Evolutionary conservation across 2,797 vertebrate genomes (phyloP).

Genomic region (Artibeus jamaicensis): DNA sequence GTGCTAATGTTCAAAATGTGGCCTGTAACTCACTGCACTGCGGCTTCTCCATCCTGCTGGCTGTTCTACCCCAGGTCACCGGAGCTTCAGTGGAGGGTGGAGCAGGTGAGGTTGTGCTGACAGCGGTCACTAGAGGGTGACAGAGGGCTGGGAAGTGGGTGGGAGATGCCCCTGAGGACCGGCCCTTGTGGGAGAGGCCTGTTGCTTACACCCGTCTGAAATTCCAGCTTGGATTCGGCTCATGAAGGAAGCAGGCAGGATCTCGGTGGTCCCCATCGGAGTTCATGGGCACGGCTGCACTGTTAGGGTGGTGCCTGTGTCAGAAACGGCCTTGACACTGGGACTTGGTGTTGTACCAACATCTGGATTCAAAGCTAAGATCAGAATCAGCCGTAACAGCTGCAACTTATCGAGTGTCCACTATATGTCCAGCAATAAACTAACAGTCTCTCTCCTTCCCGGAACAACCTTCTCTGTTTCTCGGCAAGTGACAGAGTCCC

Average conservation of each 20-base stretch:
- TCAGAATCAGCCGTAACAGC: background rate
- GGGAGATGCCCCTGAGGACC: too few relatives aligned
- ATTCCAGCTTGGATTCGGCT: too few relatives aligned
- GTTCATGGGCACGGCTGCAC: background rate
- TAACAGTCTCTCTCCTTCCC: background rate
- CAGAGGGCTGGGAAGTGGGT: slow-evolving; percentile 27
- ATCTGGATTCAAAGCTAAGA: background rate
- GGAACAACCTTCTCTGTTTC: background rate
- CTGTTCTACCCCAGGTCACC: background rate
- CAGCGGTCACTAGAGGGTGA: slow-evolving; percentile 58
- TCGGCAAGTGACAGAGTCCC: background rate
- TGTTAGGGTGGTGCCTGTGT: too few relatives aligned
- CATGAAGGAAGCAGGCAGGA: too few relatives aligned
- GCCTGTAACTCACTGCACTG: background rate
- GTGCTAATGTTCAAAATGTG: background rate
- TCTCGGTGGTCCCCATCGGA: background rate
- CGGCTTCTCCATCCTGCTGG: background rate
- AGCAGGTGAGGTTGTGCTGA: background rate
- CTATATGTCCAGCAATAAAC: background rate
- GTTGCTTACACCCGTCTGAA: too few relatives aligned
- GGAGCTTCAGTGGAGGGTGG: background rate
- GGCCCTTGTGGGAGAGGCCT: too few relatives aligned
- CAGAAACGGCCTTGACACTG: background rate
- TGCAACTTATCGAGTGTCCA: background rate
- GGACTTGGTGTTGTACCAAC: background rate